Percentiles rank a stretch among this genome's conserved stretches.
Conservation (phyloP, 2,888 invertebrate species). For the Troglohyphantes excavatus region DNA sequence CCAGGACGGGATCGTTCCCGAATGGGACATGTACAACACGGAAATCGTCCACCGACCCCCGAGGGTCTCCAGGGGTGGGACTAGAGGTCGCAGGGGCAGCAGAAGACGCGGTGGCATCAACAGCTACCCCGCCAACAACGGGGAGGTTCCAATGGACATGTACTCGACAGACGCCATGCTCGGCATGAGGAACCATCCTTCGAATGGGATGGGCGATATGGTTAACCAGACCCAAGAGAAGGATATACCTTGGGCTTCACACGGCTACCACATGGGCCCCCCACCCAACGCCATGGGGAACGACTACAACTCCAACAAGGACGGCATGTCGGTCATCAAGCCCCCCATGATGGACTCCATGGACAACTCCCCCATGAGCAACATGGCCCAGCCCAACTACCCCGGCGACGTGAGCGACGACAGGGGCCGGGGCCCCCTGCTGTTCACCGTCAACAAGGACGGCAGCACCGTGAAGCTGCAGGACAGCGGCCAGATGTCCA, state of each 20-base stretch:
- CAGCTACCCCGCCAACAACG: constrained; percentile 62
- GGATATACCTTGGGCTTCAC: constrained; percentile 68
- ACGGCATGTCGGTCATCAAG: constrained; percentile 74
- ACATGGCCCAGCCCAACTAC: constrained; percentile 54
- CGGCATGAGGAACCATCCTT: constrained; percentile 69
- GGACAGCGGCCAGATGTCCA: constrained; percentile 53
- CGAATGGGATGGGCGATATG: constrained; percentile 72
- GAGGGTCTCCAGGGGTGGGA: constrained; percentile 66
- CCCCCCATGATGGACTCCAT: constrained; percentile 75
- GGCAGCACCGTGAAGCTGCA: constrained; percentile 71
- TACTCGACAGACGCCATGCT: constrained; percentile 67
- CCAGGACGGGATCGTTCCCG: constrained; percentile 62
- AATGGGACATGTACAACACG: constrained; percentile 74
- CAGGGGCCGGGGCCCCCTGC: constrained; percentile 65
- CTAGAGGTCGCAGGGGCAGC: constrained; percentile 70
- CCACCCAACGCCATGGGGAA: constrained; percentile 43
- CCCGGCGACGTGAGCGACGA: constrained; percentile 71
- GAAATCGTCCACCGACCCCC: constrained; percentile 69
- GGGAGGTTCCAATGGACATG: constrained; percentile 72
- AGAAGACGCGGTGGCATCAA: constrained; percentile 52
- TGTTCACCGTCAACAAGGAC: constrained; percentile 77
- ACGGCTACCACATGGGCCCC: constrained; percentile 75
- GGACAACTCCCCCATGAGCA: constrained; percentile 66
- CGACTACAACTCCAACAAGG: constrained; percentile 68
- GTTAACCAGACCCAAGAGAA: constrained; percentile 45